A percentile compares a stretch with the other conserved stretches of the same genome.
phyloP scores from a whole-genome alignment of 2,113 vertebrate species.

The Dasypus novemcinctus region DNA sequence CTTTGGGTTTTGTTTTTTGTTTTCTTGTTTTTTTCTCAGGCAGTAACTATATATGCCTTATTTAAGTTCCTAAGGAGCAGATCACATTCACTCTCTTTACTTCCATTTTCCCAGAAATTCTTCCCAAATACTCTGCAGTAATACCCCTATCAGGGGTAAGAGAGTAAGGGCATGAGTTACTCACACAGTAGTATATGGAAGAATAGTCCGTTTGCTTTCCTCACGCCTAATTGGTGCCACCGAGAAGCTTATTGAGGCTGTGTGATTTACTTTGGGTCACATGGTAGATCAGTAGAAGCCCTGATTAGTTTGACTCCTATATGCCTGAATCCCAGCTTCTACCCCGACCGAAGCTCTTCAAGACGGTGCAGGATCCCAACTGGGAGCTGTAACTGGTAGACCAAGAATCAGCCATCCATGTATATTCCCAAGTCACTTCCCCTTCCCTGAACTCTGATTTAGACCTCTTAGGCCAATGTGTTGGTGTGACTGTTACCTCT shows the following conservation, averaged over 20 bases:
- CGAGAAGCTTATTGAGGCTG: neutral
- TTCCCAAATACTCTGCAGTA: neutral
- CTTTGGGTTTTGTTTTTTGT: neutral
- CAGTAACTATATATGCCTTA: neutral
- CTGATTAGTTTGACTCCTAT: neutral
- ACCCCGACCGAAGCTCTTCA: too few species aligned
- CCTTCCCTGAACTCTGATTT: too few species aligned
- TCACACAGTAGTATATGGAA: neutral
- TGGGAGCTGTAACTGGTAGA: neutral
- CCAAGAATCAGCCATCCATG: neutral
- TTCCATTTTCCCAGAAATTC: neutral
- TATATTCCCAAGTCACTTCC: neutral
- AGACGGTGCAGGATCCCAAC: too few species aligned
- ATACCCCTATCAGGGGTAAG: neutral
- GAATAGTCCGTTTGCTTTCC: neutral
- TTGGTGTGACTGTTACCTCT: neutral
- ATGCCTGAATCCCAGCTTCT: neutral
- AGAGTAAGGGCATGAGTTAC: neutral
- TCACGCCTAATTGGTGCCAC: neutral
- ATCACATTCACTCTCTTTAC: neutral
- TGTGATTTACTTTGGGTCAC: neutral
- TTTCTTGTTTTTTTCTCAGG: neutral
- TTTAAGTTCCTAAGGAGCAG: neutral
- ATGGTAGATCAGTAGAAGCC: neutral
- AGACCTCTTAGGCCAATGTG: neutral